These are phyloP conservation scores for Sorex fumeus DNA, from an alignment of 2,113 vertebrate species.

Conservation along the genomic window DNA sequence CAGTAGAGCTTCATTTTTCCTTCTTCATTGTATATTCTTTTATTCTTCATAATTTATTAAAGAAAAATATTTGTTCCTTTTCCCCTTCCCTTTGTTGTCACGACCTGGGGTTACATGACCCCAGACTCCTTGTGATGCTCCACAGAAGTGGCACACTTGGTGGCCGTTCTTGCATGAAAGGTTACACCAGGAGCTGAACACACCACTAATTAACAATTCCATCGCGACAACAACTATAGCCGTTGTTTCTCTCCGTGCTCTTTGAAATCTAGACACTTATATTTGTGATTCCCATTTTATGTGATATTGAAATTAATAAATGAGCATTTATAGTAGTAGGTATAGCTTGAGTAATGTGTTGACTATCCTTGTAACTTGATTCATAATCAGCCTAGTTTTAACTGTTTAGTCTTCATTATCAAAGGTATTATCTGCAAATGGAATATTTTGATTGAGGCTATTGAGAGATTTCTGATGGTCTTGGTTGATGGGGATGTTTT, in stretches of 20 bases:
- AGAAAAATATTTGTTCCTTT: too few relatives aligned
- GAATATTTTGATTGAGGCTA: constrained; percentile 52
- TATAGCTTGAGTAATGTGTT: not conserved
- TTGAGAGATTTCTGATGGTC: constrained; percentile 2
- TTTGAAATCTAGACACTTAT: constrained; percentile 1
- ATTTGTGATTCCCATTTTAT: constrained; percentile 20
- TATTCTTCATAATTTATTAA: not conserved
- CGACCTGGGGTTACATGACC: too few relatives aligned
- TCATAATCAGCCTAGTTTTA: constrained; percentile 46
- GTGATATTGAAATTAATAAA: constrained; percentile 19
- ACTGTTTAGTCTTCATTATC: constrained; percentile 47
- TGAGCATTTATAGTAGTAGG: constrained; percentile 5
- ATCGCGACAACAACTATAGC: not conserved
- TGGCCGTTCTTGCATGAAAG: too few relatives aligned
- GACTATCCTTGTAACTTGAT: constrained; percentile 1
- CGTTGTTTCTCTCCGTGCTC: not conserved
- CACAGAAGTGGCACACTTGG: too few relatives aligned
- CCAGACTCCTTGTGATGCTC: too few relatives aligned
- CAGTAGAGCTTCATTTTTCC: not conserved
- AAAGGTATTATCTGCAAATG: constrained; percentile 23
- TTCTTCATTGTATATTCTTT: not conserved
- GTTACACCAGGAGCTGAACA: too few relatives aligned
- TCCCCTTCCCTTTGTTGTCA: too few relatives aligned
- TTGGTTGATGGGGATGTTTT: constrained; percentile 24
- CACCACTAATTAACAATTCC: not conserved